Base-by-base conservation (phyloP, 1,140 invertebrate genomes). In the Gonioctena quinquepunctata region DNA sequence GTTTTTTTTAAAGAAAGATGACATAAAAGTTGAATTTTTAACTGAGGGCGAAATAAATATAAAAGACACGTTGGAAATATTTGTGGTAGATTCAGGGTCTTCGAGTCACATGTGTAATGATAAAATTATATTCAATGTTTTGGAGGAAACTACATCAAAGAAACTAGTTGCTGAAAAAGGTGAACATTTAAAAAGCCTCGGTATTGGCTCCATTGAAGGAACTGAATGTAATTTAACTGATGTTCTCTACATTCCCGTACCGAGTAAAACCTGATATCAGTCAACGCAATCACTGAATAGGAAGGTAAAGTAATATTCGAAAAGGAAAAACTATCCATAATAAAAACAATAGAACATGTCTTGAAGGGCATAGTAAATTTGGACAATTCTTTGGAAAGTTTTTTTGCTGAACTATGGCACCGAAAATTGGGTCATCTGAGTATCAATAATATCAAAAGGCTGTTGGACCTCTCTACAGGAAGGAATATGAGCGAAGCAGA, bases 391-490 rank as follows among this genome's bases (percentile, higher is more conserved):
- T 13, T 8, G n/a, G 18, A 26, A 48, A 7, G 28, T 52, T 33
- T 57, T 18, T 5, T 3, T 52, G 50, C 19, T 52, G 50, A 52
- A n/a, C 19, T 65, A 26, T 57, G 61, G 27, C 63, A 66, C 33
- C 4, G 48, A 66, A 66, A 66, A 66, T 66, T 66, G 22, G 48
- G 63, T 7, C 63, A 66, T 48, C 23, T 66, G 6, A 23, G 42
- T 26, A 19, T 50, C 13, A 26, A 50, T 23, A 66, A 67, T 61
- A 33, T 49, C n/a, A 63, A 61, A 27, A 64, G 21, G 50, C 33
- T 60, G 26, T 49, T 50, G 19, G 48, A 49, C 26, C 16, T 42
- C 21, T 65, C 59, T 18, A 49, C 59, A 26, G 61, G 61, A 0
- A 25, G 50, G 16, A 26, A 23, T 13, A 50, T 52, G 8, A 66